Percentiles rank a stretch among this genome's conserved stretches.
phyloP scores from a whole-genome alignment of 1,140 invertebrate genomes.

The Onthophagus taurus region DNA sequence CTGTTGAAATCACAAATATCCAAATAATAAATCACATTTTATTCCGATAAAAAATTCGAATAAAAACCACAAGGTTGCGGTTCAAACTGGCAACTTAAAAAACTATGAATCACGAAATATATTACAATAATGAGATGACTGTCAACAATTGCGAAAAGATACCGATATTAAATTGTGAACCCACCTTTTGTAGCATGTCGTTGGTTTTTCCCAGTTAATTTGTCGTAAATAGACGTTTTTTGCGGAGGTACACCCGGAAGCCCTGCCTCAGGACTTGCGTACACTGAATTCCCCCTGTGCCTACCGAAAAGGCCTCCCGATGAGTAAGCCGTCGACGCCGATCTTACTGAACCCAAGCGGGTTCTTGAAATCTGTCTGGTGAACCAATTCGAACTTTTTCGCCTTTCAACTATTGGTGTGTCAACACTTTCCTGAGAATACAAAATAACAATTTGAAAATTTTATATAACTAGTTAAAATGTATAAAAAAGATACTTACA shows the following conservation, averaged over 20 bases:
- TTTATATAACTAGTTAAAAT: neutral
- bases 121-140: too few relatives aligned
- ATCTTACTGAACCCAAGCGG: slow-evolving; percentile 72
- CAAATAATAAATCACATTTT: too few relatives aligned
- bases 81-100: too few relatives aligned
- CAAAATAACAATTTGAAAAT: neutral
- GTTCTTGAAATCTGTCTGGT: slow-evolving; percentile 71
- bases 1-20: too few relatives aligned
- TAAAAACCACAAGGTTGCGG: too few relatives aligned
- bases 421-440: slow-evolving; percentile 73
- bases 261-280: slow-evolving; percentile 67
- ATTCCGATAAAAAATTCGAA: too few relatives aligned
- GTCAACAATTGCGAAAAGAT: too few relatives aligned
- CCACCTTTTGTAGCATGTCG: slow-evolving; percentile 27
- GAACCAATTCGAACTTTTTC: slow-evolving; percentile 71
- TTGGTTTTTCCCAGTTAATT: slow-evolving; percentile 61
- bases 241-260: slow-evolving; percentile 39
- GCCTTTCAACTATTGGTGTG: slow-evolving; percentile 68
- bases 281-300: slow-evolving; percentile 48
- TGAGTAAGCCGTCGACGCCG: slow-evolving; percentile 73
- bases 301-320: slow-evolving; percentile 66
- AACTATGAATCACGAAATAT: too few relatives aligned
- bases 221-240: slow-evolving; percentile 72
- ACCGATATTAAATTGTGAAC: too few relatives aligned
- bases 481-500: slow-evolving; percentile 45